Base-by-base conservation (phyloP, 2,113 vertebrate genomes). In the Crotalus horridus region DNA sequence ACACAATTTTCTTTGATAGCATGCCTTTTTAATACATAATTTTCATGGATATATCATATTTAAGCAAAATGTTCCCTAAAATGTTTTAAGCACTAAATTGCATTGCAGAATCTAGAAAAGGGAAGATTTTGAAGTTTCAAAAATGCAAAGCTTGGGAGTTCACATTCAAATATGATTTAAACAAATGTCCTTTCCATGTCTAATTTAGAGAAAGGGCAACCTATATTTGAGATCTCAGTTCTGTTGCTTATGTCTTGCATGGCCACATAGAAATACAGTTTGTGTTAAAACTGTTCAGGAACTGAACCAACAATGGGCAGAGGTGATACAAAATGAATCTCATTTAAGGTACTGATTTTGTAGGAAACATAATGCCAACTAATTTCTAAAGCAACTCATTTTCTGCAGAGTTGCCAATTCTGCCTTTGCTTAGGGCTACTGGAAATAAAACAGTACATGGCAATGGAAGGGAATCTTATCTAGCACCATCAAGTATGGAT, bases 281-380 rank as follows among this genome's bases (percentile, higher is more conserved):
- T 64, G 89, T 21, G 21, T 61, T 46, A 89, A 46, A 89, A 51
- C 13, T 89, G 46, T 15, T 64, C 26, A 69, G 6, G 17, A 9
- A 11, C 15, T 69, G 26, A 69, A 53, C n/a, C 89, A 64, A 85
- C 23, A 91, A 91, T 12, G 21, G 69, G 9, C 39, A 43, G 56
- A 64, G 20, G 20, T 24, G 13, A 64, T 64, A 54, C 43, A 90
- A 93, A 61, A 93, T 43, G 29, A 90, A 86, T 93, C 56, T 87
- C 46, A 46, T 93, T 93, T 54, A 93, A 93, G 43, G 43, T 87
- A 93, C 86, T 93, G 56, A 90, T 85, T 90, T 93, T 23, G 33
- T 86, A 93, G 74, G 92, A 64, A 90, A 90, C 43, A 48, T 69
- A 90, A 87, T 89, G 74, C 90, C 56, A 90, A 81, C 58, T 90